Base-by-base conservation (phyloP, 2,113 vertebrate species). In the Leucopternis melanops region DNA sequence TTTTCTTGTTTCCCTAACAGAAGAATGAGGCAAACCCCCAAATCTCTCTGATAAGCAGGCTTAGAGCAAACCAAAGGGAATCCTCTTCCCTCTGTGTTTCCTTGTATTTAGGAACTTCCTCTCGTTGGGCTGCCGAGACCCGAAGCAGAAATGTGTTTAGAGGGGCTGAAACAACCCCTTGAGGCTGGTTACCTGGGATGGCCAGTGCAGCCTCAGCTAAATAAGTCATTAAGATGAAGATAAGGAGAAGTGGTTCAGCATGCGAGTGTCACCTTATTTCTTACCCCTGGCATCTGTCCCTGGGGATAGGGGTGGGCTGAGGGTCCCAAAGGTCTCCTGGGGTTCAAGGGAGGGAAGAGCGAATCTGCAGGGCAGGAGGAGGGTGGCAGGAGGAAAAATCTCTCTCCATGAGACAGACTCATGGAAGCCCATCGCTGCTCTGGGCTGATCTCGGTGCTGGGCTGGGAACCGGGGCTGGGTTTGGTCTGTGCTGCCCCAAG, bases 381-480 rank as follows among this genome's bases (percentile, higher is more conserved):
- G 16, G 16, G 57, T 8, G 57, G n/a, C 62, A 89, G 61, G 36
- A 83, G 27, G 36, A 19, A 52, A 57, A 79, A 9, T 2, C 11
- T 63, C 31, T 23, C 21, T 38, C 11, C 9, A 0, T 5, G 66
- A 36, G 47, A 9, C 0, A 3, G 14, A 16, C 12, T 23, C 2
- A 0, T 21, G 83, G 50, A 55, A 92, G 36, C 13, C 15, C 47
- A 21, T 32, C 2, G 0, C 66, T 29, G 50, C 50, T 45, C 40
- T 1, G 1, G 29, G 54, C 42, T 49, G 55, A 7, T 16, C 7
- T 73, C 0, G 1, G 27, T 9, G 59, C 49, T n/a, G 70, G 58
- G 44, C 29, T 84, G 15, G 22, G 67, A 42, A 11, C 0, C 1
- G 88, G 59, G 59, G 16, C 22, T 47, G 77, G 8, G 10, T 6